A percentile compares a stretch with the other conserved stretches of the same genome.
These are phyloP conservation scores for Cyrtonyx montezumae DNA, from an alignment of 2,113 vertebrate genomes.

Conservation along the genomic window DNA sequence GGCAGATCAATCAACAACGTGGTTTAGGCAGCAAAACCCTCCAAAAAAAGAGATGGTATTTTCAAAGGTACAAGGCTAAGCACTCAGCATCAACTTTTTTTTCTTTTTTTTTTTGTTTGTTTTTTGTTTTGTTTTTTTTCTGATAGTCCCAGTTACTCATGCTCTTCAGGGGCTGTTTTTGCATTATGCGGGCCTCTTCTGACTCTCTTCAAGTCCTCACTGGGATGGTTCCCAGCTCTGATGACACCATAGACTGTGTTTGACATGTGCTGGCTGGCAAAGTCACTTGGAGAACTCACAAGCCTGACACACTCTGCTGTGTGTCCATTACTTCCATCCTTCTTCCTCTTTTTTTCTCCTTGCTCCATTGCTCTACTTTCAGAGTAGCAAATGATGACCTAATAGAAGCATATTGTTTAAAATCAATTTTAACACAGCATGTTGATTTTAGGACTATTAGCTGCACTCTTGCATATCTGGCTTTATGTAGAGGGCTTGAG, in stretches of 20 bases:
- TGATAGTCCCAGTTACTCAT: rapidly evolving
- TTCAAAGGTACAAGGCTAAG: not conserved
- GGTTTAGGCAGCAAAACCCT: not conserved
- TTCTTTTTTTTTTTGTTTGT: no score
- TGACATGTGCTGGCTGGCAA: not conserved
- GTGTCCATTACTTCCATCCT: not conserved
- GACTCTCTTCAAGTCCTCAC: not conserved
- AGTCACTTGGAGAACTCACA: not conserved
- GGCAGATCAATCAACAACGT: not conserved
- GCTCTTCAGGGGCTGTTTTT: not conserved
- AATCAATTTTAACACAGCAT: not conserved
- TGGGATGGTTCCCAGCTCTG: not conserved
- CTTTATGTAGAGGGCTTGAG: not conserved
- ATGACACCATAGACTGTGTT: no score
- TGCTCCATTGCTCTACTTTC: not conserved
- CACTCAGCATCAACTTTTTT: rapidly evolving
- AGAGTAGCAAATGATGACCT: not conserved
- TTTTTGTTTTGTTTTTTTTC: no score
- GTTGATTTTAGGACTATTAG: constrained; percentile 37
- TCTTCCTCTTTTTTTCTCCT: not conserved
- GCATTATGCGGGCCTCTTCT: not conserved
- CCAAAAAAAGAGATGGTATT: rapidly evolving
- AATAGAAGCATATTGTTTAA: constrained; percentile 20
- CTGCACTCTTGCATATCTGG: not conserved
- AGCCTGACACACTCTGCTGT: not conserved